Percentiles rank a stretch among this genome's conserved stretches.
Evolutionary conservation across 2,113 vertebrate species (phyloP).

Genomic region (Pollimyrus isidori): DNA sequence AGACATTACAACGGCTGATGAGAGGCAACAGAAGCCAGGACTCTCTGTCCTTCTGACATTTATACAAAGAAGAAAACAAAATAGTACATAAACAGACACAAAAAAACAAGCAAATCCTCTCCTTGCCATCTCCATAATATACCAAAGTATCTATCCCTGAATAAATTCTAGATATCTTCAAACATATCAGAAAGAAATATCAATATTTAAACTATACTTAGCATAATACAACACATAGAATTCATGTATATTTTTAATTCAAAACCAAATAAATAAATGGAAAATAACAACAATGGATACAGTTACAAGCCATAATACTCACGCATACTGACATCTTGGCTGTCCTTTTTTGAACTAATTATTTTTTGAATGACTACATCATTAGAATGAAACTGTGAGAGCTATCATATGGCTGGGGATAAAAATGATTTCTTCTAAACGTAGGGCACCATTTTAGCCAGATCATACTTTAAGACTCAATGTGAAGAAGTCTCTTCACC

Average conservation of each 20-base stretch:
- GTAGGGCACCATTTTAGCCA: neutral
- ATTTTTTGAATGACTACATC: neutral
- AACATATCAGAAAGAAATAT: neutral
- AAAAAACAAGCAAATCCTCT: neutral
- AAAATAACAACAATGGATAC: neutral
- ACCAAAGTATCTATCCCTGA: neutral
- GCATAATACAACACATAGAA: neutral
- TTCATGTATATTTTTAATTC: neutral
- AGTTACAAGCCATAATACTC: neutral
- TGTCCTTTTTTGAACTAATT: neutral
- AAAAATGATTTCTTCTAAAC: neutral
- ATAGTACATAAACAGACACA: neutral
- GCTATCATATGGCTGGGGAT: neutral
- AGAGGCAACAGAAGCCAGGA: conserved; percentile 39
- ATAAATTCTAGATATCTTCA: neutral
- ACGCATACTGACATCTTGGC: neutral
- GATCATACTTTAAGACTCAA: neutral
- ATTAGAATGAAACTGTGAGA: neutral
- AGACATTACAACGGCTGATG: conserved; percentile 60
- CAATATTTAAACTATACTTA: neutral
- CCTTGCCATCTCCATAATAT: neutral
- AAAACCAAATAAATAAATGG: neutral
- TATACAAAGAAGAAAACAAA: conserved; percentile 39
- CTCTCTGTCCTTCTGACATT: conserved; percentile 36
- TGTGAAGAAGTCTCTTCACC: neutral